Percentiles rank a stretch among this genome's conserved stretches.
Evolutionary conservation across 1,140 invertebrate species (phyloP).

Genomic region (Adelges cooleyi): DNA sequence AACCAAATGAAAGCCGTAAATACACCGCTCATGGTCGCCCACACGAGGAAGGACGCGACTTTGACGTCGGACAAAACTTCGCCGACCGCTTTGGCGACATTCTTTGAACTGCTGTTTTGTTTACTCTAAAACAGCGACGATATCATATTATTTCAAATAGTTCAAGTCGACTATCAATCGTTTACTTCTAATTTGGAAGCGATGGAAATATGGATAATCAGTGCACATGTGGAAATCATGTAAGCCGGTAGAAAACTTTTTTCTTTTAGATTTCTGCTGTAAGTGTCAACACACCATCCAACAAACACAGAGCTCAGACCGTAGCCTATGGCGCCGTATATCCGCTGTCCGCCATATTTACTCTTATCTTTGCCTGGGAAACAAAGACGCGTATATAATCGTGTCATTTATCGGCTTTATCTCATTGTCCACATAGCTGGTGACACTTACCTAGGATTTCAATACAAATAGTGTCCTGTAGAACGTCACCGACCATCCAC

Average conservation of each 20-base stretch:
- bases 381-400: no score
- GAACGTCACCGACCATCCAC: not conserved
- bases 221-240: constrained; percentile 49
- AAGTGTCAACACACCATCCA: constrained; percentile 50
- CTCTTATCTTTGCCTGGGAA: constrained; percentile 43
- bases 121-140: no score
- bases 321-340: constrained; percentile 67
- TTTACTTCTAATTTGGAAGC: constrained; percentile 50
- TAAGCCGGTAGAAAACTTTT: constrained; percentile 61
- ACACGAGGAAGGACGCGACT: constrained; percentile 56
- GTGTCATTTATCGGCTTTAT: no score
- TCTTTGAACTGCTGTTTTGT: constrained; percentile 32
- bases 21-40: constrained; percentile 69
- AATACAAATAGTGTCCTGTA: not conserved
- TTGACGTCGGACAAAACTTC: constrained; percentile 48
- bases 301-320: constrained; percentile 53
- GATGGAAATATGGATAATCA: constrained; percentile 49
- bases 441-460: not conserved
- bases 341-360: constrained; percentile 61
- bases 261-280: constrained; percentile 41
- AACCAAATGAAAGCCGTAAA: constrained; percentile 77
- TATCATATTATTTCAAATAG: no score
- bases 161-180: no score
- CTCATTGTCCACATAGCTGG: no score
- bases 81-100: constrained; percentile 51